Percentiles rank a stretch among this genome's conserved stretches.
Evolutionary conservation across 1,140 invertebrate genomes (phyloP).

Genomic region (Triops longicaudatus): DNA sequence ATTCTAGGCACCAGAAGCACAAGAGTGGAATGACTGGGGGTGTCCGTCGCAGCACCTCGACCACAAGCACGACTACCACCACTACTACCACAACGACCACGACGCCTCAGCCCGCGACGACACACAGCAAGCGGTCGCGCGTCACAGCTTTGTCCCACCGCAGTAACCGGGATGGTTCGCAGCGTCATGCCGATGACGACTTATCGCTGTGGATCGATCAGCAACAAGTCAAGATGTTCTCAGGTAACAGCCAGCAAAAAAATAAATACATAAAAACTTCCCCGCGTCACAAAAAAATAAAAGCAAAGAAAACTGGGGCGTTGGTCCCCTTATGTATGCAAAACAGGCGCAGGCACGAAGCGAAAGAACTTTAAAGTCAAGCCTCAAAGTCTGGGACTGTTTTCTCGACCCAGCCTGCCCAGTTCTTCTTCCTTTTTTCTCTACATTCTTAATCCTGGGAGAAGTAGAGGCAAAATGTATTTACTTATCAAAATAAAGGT

Average conservation of each 20-base stretch:
- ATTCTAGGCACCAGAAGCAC: neutral
- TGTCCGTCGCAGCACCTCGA: neutral
- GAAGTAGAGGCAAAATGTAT: neutral
- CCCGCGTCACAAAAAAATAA: neutral
- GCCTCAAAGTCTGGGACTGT: neutral
- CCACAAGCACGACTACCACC: neutral
- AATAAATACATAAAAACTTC: neutral
- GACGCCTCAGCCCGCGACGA: constrained; percentile 4
- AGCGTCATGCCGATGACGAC: constrained; percentile 29
- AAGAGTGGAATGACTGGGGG: neutral
- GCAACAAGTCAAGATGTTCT: constrained; percentile 78
- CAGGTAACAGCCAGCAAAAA: constrained; percentile 49
- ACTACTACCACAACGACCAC: neutral
- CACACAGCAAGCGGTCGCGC: neutral
- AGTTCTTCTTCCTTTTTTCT: neutral
- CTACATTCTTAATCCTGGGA: neutral
- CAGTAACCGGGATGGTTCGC: neutral
- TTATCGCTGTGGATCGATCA: constrained; percentile 80
- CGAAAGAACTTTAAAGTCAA: constrained; percentile 7
- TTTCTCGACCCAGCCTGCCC: constrained; percentile 9
- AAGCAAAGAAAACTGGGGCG: constrained; percentile 17
- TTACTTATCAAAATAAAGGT: constrained; percentile 5
- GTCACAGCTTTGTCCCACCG: neutral
- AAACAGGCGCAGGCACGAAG: constrained; percentile 10
- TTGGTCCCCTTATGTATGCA: constrained; percentile 16